phyloP scores from a whole-genome alignment of 2,113 vertebrate genomes.

The Stegastes partitus region DNA sequence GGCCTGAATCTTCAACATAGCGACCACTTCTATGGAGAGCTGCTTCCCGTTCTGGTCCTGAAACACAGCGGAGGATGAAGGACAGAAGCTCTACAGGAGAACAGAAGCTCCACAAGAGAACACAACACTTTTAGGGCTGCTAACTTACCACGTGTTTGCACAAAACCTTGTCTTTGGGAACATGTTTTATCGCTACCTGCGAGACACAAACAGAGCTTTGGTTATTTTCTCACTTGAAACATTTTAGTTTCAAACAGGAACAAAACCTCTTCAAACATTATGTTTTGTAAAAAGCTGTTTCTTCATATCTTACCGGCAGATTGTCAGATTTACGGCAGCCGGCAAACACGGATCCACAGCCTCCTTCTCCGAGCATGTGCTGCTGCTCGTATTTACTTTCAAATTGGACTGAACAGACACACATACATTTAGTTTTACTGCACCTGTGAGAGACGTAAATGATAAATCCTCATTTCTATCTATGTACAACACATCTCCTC shows the following conservation, averaged over 20 bases:
- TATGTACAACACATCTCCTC: too few relatives aligned
- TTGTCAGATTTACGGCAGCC: conserved; percentile 8
- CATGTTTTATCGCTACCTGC: conserved; percentile 38
- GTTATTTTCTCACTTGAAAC: too few relatives aligned
- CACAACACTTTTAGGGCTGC: not conserved
- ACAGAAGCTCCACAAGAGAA: not conserved
- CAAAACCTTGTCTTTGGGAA: not conserved
- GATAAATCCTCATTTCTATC: too few relatives aligned
- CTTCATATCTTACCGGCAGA: conserved; percentile 19
- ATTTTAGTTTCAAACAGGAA: too few relatives aligned
- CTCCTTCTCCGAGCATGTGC: not conserved
- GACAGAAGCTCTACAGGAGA: not conserved
- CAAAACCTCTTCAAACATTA: too few relatives aligned
- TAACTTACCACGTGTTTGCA: not conserved
- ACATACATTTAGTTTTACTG: too few relatives aligned
- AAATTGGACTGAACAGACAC: too few relatives aligned
- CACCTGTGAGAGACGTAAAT: too few relatives aligned
- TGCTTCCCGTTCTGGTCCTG: not conserved
- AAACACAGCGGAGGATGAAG: not conserved
- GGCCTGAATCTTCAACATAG: not conserved
- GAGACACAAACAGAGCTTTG: not conserved
- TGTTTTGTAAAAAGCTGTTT: too few relatives aligned
- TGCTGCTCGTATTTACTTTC: not conserved
- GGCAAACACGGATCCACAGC: conserved; percentile 33
- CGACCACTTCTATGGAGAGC: not conserved